These are phyloP conservation scores for Drosophila burlai DNA, from an alignment of 1,140 invertebrate genomes.

Conservation along the genomic window DNA sequence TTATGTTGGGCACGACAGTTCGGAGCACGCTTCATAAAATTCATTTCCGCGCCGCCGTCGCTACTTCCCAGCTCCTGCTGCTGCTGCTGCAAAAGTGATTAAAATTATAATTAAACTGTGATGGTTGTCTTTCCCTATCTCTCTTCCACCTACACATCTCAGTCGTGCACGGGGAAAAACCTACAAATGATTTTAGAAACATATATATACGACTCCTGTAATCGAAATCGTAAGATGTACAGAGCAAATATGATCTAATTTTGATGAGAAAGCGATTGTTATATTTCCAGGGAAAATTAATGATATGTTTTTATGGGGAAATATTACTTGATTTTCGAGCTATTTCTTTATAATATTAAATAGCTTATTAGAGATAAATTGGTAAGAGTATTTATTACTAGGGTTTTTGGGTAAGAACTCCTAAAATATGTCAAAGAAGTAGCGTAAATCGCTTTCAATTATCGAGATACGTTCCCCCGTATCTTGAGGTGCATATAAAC, in stretches of 20 bases:
- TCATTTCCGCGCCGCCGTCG: conserved; percentile 74
- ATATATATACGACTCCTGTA: not conserved
- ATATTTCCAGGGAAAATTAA: not conserved
- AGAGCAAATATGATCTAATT: conserved; percentile 7
- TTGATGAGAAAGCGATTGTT: not conserved
- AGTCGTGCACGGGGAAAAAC: conserved; percentile 15
- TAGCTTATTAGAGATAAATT: not conserved
- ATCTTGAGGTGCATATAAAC: too few species aligned
- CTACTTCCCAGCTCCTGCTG: conserved; percentile 11
- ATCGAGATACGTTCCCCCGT: not conserved
- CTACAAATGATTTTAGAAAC: not conserved
- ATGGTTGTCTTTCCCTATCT: conserved; percentile 51
- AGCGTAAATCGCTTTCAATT: not conserved
- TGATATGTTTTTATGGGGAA: not conserved
- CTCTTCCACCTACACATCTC: not conserved
- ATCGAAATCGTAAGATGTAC: not conserved
- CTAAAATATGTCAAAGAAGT: not conserved
- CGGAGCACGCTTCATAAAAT: conserved; percentile 81
- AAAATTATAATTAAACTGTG: conserved; percentile 84
- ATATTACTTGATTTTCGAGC: not conserved
- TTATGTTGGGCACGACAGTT: conserved; percentile 82
- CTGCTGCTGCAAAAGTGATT: conserved; percentile 79
- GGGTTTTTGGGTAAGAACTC: not conserved
- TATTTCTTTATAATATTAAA: not conserved
- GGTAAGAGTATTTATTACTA: not conserved